Evolutionary conservation across 2,888 invertebrate species (phyloP).

Genomic region (Idaea dimidiata): DNA sequence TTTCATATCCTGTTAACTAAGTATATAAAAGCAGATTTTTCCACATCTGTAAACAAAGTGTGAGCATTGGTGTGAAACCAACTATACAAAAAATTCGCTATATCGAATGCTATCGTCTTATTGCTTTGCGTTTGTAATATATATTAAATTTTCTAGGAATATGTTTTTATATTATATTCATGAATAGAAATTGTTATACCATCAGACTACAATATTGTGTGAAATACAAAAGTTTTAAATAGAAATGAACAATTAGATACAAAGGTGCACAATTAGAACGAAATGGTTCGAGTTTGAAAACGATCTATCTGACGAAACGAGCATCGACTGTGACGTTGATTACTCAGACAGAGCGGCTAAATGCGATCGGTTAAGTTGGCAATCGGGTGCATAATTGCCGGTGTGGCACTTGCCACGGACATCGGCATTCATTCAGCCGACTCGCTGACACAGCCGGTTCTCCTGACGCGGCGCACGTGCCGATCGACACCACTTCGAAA

Average conservation of each 20-base stretch:
- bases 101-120: neutral
- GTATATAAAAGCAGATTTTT: slow-evolving; percentile 60
- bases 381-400: slow-evolving; percentile 63
- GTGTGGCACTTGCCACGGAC: slow-evolving; percentile 54
- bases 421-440: slow-evolving; percentile 46
- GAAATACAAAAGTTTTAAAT: neutral
- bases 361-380: slow-evolving; percentile 58
- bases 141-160: neutral
- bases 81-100: neutral
- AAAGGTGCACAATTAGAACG: neutral
- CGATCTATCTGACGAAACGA: slow-evolving; percentile 2
- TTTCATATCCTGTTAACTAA: slow-evolving; percentile 49
- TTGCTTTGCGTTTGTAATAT: neutral
- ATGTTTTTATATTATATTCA: neutral
- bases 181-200: neutral
- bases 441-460: slow-evolving; percentile 58
- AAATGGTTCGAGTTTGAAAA: neutral
- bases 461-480: slow-evolving; percentile 71
- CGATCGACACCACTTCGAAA: slow-evolving; percentile 65
- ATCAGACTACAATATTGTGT: neutral
- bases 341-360: slow-evolving; percentile 30
- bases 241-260: neutral
- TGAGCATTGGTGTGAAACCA: slow-evolving; percentile 47
- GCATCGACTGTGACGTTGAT: slow-evolving; percentile 7
- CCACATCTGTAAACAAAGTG: slow-evolving; percentile 48